Percentiles rank a stretch among this genome's conserved stretches.
Evolutionary conservation across 2,888 invertebrate species (phyloP).

Genomic region (Drosophila anomelani): DNA sequence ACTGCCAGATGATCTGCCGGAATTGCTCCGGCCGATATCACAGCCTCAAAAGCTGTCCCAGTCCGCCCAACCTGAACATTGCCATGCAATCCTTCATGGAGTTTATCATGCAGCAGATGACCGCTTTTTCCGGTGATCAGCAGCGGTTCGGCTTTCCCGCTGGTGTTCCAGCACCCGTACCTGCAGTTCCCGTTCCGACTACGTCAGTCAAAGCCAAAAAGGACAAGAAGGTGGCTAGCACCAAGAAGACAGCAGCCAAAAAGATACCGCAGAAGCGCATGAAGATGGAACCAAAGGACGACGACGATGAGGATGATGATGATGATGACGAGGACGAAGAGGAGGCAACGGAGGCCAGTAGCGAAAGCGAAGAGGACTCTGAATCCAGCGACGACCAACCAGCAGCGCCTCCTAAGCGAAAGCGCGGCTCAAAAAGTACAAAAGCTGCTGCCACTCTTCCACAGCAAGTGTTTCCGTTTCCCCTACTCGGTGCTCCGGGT

Average conservation of each 20-base stretch:
- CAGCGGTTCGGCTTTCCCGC: constrained; percentile 54
- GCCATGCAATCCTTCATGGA: constrained; percentile 82
- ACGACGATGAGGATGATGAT: constrained; percentile 37
- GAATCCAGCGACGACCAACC: constrained; percentile 61
- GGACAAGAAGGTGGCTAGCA: constrained; percentile 34
- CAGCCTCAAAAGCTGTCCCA: constrained; percentile 75
- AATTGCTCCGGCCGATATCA: constrained; percentile 81
- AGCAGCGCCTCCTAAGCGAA: constrained; percentile 50
- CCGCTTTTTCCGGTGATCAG: constrained; percentile 63
- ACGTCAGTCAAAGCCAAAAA: constrained; percentile 50
- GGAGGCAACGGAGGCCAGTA: constrained; percentile 39
- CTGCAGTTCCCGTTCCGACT: neutral
- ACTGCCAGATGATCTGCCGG: constrained; percentile 82
- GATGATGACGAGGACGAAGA: constrained; percentile 52
- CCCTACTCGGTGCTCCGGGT: constrained; percentile 59
- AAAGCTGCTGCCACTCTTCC: neutral
- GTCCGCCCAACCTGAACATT: constrained; percentile 78
- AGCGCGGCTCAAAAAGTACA: constrained; percentile 54
- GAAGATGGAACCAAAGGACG: constrained; percentile 49
- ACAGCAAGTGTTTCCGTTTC: constrained; percentile 62
- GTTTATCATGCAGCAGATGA: constrained; percentile 81
- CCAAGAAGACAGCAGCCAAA: constrained; percentile 35
- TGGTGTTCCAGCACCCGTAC: neutral
- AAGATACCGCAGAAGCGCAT: constrained; percentile 52
- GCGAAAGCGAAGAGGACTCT: constrained; percentile 40